Percentiles rank a stretch among this genome's conserved stretches.
Evolutionary conservation across 2,888 invertebrate species (phyloP).

Genomic region (Chironomus tentans): DNA sequence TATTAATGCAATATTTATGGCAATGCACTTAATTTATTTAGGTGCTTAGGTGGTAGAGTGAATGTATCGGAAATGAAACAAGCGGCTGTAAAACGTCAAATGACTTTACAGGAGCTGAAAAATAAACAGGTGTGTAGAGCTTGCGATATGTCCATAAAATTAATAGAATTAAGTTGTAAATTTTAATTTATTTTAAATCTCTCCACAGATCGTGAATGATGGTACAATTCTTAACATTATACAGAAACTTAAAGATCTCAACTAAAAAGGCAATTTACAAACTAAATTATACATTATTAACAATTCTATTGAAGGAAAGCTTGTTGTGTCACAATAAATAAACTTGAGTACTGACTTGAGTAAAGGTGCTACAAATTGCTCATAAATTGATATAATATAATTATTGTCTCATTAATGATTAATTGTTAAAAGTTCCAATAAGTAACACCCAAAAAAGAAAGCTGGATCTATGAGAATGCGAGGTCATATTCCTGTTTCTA

Average conservation of each 20-base stretch:
- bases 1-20: not conserved
- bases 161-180: not conserved
- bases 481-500: too few species aligned
- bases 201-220: not conserved
- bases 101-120: not conserved
- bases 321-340: too few species aligned
- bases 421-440: too few species aligned
- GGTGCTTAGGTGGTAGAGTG: constrained; percentile 13
- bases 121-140: constrained; percentile 14
- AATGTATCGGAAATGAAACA: constrained; percentile 21
- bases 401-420: too few species aligned
- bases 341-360: too few species aligned
- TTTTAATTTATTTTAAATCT: not conserved
- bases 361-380: too few species aligned
- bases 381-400: too few species aligned
- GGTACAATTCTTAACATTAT: not conserved
- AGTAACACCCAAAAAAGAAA: too few species aligned
- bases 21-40: not conserved
- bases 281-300: too few species aligned
- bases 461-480: too few species aligned
- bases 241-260: not conserved
- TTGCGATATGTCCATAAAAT: not conserved
- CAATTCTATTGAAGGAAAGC: too few species aligned
- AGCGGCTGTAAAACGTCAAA: not conserved
- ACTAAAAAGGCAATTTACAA: not conserved